A percentile compares a stretch with the other conserved stretches of the same genome.
These are phyloP conservation scores for Catostomus latipinnis DNA, from an alignment of 2,797 vertebrate species.

Conservation along the genomic window DNA sequence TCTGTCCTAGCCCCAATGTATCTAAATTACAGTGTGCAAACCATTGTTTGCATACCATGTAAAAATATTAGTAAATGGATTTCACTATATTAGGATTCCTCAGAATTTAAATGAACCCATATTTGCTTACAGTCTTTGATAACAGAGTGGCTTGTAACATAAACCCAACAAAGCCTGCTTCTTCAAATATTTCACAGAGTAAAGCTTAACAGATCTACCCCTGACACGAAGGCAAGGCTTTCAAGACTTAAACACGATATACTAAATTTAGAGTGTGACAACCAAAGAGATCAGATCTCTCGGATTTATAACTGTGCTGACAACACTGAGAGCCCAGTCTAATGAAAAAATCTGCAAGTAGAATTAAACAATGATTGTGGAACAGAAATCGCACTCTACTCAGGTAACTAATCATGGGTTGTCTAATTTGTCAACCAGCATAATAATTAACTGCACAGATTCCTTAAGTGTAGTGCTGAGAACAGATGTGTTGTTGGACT, in stretches of 20 bases:
- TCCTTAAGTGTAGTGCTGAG: constrained; percentile 15
- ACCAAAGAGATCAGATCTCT: constrained; percentile 10
- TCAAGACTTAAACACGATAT: neutral
- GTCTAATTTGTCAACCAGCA: constrained; percentile 14
- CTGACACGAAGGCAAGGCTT: neutral
- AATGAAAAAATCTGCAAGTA: constrained; percentile 3
- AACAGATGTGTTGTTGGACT: neutral
- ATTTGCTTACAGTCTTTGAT: neutral
- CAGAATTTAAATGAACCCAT: neutral
- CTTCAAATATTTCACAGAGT: neutral
- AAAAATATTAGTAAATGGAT: neutral
- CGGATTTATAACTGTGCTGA: neutral
- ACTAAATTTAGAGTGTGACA: neutral
- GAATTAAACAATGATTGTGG: neutral
- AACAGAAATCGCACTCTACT: constrained; percentile 11
- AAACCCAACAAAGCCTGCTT: no score
- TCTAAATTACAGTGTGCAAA: neutral
- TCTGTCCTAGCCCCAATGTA: neutral
- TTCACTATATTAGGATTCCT: neutral
- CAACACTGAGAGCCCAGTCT: constrained; percentile 1
- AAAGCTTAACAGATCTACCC: neutral
- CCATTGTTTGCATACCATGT: neutral
- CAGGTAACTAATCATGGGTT: constrained; percentile 40
- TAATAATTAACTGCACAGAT: constrained; percentile 17
- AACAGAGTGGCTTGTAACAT: neutral